Evolutionary conservation across 2,113 vertebrate genomes (phyloP).

Genomic region (Atlantisia rogersi): DNA sequence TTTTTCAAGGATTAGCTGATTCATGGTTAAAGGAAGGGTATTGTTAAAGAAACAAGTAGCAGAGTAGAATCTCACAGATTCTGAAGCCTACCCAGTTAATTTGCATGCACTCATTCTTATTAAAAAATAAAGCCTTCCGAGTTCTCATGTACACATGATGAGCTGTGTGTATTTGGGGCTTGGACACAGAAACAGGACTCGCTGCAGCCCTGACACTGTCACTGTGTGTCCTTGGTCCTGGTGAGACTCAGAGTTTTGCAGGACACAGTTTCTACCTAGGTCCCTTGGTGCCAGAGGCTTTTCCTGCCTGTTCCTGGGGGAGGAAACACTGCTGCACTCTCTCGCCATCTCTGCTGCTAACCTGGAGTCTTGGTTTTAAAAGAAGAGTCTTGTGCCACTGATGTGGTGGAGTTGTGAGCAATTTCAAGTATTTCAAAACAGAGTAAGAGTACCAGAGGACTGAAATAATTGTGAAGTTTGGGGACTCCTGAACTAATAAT

Average conservation of each 20-base stretch:
- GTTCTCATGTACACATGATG: neutral
- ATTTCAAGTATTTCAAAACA: neutral
- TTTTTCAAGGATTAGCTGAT: constrained; percentile 39
- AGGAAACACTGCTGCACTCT: neutral
- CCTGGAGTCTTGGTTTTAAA: neutral
- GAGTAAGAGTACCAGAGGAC: neutral
- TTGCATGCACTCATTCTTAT: neutral
- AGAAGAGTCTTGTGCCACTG: neutral
- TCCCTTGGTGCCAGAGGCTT: neutral
- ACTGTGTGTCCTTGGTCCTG: neutral
- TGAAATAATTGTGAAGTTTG: neutral
- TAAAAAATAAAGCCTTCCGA: neutral
- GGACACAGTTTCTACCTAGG: accelerated
- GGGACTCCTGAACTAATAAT: neutral
- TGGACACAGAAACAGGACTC: neutral
- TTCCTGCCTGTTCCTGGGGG: neutral
- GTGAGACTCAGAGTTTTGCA: neutral
- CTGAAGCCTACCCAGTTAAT: neutral
- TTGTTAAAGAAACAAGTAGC: neutral
- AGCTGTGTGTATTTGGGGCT: neutral
- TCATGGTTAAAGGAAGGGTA: neutral
- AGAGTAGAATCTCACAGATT: neutral
- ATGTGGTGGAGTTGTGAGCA: neutral
- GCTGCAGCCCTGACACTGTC: neutral
- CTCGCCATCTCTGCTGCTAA: neutral